These are phyloP conservation scores for Gavialis gangeticus DNA, from an alignment of 2,113 vertebrate species.

Conservation along the genomic window DNA sequence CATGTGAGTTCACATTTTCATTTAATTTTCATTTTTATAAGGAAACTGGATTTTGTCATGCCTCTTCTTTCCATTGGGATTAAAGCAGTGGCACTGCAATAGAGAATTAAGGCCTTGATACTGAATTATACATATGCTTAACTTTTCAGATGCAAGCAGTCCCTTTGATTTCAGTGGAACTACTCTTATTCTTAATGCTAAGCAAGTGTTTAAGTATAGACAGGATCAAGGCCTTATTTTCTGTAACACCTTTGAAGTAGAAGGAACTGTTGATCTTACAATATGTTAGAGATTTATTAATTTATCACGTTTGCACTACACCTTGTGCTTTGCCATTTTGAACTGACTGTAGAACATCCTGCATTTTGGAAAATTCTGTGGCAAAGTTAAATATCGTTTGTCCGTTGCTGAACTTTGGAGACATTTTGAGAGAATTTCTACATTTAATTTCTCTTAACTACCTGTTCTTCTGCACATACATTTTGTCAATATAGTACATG, in stretches of 20 bases:
- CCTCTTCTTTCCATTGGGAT: background rate
- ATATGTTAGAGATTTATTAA: background rate
- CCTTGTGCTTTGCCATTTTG: background rate
- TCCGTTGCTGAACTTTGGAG: background rate
- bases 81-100: background rate
- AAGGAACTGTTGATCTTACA: background rate
- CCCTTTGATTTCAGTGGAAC: background rate
- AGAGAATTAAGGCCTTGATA: background rate
- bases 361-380: background rate
- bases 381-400: background rate
- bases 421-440: background rate
- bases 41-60: background rate
- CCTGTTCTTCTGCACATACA: background rate
- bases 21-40: background rate
- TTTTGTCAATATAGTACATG: background rate
- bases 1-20: background rate
- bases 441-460: background rate
- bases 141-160: background rate
- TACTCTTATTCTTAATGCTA: background rate
- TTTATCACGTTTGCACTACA: background rate
- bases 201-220: background rate
- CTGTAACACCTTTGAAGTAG: background rate
- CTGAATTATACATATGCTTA: background rate
- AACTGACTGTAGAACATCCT: background rate
- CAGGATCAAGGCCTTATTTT: background rate